Evolutionary conservation across 2,113 vertebrate genomes (phyloP).

Genomic region (Mesitornis unicolor): DNA sequence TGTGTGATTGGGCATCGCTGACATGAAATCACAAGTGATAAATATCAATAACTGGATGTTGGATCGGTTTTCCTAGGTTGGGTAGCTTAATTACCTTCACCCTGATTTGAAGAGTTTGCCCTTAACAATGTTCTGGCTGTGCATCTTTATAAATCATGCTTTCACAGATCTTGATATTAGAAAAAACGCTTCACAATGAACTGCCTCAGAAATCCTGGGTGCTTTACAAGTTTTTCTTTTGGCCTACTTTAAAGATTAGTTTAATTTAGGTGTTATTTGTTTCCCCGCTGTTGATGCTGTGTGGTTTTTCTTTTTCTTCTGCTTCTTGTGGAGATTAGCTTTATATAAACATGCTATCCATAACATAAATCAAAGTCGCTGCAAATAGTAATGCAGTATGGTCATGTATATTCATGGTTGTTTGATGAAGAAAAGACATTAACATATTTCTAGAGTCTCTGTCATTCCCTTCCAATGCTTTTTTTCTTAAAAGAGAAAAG

Average conservation of each 20-base stretch:
- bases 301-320: neutral
- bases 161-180: neutral
- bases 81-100: neutral
- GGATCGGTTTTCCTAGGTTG: neutral
- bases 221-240: neutral
- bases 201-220: neutral
- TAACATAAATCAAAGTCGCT: constrained; percentile 36
- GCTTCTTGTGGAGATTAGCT: neutral
- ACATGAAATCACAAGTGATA: neutral
- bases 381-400: constrained; percentile 4
- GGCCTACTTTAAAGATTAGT: neutral
- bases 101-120: neutral
- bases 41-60: neutral
- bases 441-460: constrained; percentile 26
- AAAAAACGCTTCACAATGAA: neutral
- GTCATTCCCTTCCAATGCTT: neutral
- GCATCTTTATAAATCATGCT: neutral
- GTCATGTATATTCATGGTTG: constrained; percentile 38
- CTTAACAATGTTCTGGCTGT: neutral
- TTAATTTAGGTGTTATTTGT: constrained; percentile 5
- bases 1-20: neutral
- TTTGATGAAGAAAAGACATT: constrained; percentile 32
- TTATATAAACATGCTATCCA: constrained; percentile 35
- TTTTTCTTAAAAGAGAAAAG: neutral
- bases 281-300: neutral